Percentiles rank a stretch among this genome's conserved stretches.
phyloP scores from a whole-genome alignment of 2,113 vertebrate genomes.

The Promerops cafer region DNA sequence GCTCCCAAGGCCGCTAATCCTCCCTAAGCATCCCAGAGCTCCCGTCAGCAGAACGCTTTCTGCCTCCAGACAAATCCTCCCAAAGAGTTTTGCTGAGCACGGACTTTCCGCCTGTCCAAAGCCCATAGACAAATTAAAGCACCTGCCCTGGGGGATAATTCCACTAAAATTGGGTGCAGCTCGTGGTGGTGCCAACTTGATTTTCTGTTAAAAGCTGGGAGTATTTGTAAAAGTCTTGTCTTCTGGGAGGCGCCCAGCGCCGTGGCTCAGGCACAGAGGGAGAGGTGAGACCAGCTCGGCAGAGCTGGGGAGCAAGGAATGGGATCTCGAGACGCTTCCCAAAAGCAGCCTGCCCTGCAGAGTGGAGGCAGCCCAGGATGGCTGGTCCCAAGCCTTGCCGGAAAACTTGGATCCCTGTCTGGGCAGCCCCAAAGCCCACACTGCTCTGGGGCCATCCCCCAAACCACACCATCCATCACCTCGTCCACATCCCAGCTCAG shows the following conservation, averaged over 20 bases:
- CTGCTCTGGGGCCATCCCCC: fast-evolving
- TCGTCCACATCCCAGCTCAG: background rate
- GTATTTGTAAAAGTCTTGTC: conserved; percentile 6
- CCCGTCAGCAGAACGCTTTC: conserved; percentile 45
- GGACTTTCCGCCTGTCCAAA: conserved; percentile 12
- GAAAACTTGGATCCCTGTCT: background rate
- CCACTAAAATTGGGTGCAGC: conserved; percentile 1
- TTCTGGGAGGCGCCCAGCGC: background rate
- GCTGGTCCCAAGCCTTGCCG: background rate
- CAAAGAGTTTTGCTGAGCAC: conserved; percentile 57
- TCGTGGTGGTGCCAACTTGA: background rate
- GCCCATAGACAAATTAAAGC: conserved; percentile 45
- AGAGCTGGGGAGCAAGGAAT: background rate
- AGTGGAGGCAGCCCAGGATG: background rate
- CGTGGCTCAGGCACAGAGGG: fast-evolving
- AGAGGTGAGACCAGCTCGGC: fast-evolving
- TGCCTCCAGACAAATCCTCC: conserved; percentile 54
- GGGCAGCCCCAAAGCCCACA: background rate
- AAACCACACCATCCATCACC: fast-evolving
- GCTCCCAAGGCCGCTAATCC: conserved; percentile 29
- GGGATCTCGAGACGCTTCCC: fast-evolving
- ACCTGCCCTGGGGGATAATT: conserved; percentile 52
- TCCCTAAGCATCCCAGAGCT: conserved; percentile 18
- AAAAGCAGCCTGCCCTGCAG: background rate
- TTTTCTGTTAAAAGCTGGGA: conserved; percentile 15